Evolutionary conservation across 2,888 invertebrate genomes (phyloP).

Genomic region (Dinocampus coccinellae): DNA sequence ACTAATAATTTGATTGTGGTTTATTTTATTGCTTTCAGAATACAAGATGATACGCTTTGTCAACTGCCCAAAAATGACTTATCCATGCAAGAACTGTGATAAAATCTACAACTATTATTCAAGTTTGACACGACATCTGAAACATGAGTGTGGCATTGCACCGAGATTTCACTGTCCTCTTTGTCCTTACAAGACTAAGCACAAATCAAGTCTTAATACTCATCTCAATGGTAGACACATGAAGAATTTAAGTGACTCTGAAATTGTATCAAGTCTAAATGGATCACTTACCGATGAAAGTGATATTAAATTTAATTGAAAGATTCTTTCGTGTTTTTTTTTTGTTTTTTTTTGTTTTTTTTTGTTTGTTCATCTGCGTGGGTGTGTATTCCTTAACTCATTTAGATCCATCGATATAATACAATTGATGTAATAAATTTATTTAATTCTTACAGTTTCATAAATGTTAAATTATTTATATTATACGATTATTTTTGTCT

Average conservation of each 20-base stretch:
- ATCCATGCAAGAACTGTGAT: conserved; percentile 69
- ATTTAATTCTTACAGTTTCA: neutral
- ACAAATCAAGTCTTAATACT: conserved; percentile 65
- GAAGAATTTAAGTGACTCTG: conserved; percentile 55
- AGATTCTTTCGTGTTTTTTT: no score
- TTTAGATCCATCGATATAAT: neutral
- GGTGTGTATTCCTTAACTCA: no score
- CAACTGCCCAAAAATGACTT: conserved; percentile 55
- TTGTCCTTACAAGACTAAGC: conserved; percentile 68
- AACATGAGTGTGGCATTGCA: conserved; percentile 72
- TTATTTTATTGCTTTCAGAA: conserved; percentile 55
- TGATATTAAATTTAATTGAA: conserved; percentile 3
- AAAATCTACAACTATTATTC: conserved; percentile 69
- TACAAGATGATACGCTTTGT: conserved; percentile 44
- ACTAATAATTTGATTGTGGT: conserved; percentile 20
- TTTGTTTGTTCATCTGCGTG: no score
- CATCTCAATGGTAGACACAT: conserved; percentile 65
- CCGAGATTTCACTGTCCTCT: conserved; percentile 70
- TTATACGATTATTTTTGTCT: neutral
- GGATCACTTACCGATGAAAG: neutral
- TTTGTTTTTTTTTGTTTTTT: no score
- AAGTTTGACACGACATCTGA: conserved; percentile 67
- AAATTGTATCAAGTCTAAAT: neutral
- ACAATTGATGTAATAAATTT: neutral
- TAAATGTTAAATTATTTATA: neutral